Base-by-base conservation (phyloP, 2,888 invertebrate species). In the Lithodes maja region DNA sequence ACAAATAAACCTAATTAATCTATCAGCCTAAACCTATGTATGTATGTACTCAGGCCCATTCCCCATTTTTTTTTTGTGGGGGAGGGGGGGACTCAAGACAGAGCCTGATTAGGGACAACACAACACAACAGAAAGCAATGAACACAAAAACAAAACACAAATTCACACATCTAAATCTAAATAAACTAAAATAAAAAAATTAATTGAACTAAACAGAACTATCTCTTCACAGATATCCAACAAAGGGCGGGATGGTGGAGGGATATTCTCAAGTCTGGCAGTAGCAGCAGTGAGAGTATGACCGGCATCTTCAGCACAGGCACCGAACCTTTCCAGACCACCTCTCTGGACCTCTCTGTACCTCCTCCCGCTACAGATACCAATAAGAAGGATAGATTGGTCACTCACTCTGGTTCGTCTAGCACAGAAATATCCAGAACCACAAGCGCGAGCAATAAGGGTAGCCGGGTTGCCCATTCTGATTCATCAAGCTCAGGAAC, bases 241-340 rank as follows among this genome's bases (percentile, higher is more conserved):
- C 9, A 50, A 12, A 77, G 77, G n/a, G 71, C 71, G 12, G 17
- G 17, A n/a, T 71, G 71, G 71, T 71, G 71, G 71, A 71, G n/a
- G 17, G 71, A 71, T 5, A 71, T 71, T 71, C n/a, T 71, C 3
- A 71, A 71, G 71, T 71, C 71, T 1, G 71, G 71, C 17, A 71
- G n/a, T 17, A 71, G 71, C n/a, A 71, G 71, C n/a, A 71, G 71
- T 71, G 71, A 71, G 71, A 71, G 71, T n/a, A 12, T 17, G 3
- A 71, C n/a, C 17, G 71, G 71, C 17, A 12, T 5, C 17, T 5
- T 71, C 17, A n/a, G 12, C 3, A 17, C n/a, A n/a, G 71, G 71
- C 5, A 71, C n/a, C n/a, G 71, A 71, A n/a, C 71, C 71, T n/a
- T 71, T 71, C 2, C 49, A 77, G 52, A 49, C 33, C 15, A 33